A percentile compares a stretch with the other conserved stretches of the same genome.
phyloP scores from a whole-genome alignment of 2,888 invertebrate species.

The Coecobrya sp. region DNA sequence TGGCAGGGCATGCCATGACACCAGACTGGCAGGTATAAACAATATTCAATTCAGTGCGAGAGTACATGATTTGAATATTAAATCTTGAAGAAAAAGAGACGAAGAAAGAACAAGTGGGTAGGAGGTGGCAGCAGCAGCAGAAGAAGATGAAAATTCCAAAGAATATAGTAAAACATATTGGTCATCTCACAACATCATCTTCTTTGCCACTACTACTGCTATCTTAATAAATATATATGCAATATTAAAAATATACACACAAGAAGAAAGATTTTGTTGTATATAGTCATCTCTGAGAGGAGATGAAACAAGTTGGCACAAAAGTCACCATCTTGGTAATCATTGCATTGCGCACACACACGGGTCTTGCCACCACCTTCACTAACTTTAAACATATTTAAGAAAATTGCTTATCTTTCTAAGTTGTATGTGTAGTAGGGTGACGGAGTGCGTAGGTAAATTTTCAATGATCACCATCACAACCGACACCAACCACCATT shows the following conservation, averaged over 20 bases:
- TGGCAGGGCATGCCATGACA: slow-evolving; percentile 74
- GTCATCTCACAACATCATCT: slow-evolving; percentile 20
- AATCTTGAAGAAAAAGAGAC: slow-evolving; percentile 64
- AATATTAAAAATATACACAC: slow-evolving; percentile 49
- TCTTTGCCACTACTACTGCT: slow-evolving; percentile 20
- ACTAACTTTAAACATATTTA: slow-evolving; percentile 59
- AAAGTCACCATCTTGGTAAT: slow-evolving; percentile 37
- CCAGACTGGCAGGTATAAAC: slow-evolving; percentile 71
- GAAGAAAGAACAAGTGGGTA: slow-evolving; percentile 66
- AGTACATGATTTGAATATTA: slow-evolving; percentile 80
- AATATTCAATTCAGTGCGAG: slow-evolving; percentile 74
- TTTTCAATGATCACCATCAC: slow-evolving; percentile 60
- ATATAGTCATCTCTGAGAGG: slow-evolving; percentile 55
- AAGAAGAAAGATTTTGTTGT: too few species aligned
- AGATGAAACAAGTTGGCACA: slow-evolving; percentile 70
- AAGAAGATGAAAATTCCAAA: slow-evolving; percentile 65
- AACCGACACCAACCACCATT: slow-evolving; percentile 28
- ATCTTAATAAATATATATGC: slow-evolving; percentile 52
- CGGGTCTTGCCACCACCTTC: slow-evolving; percentile 38
- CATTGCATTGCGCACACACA: slow-evolving; percentile 26
- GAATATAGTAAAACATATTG: slow-evolving; percentile 63
- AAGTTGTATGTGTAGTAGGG: background rate
- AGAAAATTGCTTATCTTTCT: slow-evolving; percentile 44
- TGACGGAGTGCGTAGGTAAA: slow-evolving; percentile 61
- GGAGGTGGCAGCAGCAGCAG: slow-evolving; percentile 33